Percentiles rank a stretch among this genome's conserved stretches.
Evolutionary conservation across 2,113 vertebrate genomes (phyloP).

Genomic region (Chunga burmeisteri): DNA sequence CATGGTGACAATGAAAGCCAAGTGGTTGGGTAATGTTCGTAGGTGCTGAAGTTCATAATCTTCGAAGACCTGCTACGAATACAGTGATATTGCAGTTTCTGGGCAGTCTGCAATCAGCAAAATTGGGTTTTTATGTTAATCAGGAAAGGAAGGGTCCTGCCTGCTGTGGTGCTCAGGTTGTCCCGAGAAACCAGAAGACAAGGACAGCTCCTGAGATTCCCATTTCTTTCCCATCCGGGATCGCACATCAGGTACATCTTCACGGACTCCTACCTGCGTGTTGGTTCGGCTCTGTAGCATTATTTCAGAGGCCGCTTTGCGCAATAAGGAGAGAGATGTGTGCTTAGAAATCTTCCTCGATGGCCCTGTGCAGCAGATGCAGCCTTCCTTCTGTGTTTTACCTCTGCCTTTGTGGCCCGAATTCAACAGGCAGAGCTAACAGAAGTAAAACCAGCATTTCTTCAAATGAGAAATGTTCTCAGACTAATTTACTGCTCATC

Average conservation of each 20-base stretch:
- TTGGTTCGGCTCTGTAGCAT: neutral
- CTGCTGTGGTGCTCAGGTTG: accelerated
- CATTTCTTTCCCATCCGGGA: neutral
- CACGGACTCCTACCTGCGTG: accelerated
- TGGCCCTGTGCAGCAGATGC: neutral
- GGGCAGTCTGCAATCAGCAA: neutral
- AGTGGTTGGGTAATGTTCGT: neutral
- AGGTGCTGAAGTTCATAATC: neutral
- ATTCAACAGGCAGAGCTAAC: neutral
- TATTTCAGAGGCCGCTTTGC: neutral
- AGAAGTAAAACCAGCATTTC: neutral
- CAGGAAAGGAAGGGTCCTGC: accelerated
- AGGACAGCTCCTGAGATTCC: neutral
- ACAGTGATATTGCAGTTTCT: accelerated
- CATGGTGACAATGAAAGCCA: neutral
- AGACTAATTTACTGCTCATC: neutral
- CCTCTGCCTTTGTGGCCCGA: accelerated
- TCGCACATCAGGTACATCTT: neutral
- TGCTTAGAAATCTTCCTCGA: neutral
- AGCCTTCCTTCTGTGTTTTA: neutral
- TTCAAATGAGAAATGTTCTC: neutral
- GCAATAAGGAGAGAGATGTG: neutral
- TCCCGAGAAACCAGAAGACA: neutral
- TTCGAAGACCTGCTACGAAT: neutral
- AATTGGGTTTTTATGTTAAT: neutral